Evolutionary conservation across 1,140 invertebrate genomes (phyloP).

Genomic region (Arctopsyche grandis): DNA sequence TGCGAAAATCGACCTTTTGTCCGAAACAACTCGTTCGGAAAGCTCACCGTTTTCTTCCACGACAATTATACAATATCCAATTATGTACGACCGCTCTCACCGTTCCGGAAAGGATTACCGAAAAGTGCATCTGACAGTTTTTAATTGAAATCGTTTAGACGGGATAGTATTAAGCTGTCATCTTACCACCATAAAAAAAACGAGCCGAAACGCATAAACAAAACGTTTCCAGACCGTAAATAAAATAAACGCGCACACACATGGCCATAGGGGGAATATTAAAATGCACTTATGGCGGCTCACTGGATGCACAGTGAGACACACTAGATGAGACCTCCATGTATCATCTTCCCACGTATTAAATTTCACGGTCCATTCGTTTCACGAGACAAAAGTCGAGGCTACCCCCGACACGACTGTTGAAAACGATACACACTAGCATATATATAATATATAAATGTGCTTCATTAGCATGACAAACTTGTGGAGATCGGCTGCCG

Average conservation of each 20-base stretch:
- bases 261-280: neutral
- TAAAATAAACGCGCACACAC: constrained; percentile 3
- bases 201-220: neutral
- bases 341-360: constrained; percentile 36
- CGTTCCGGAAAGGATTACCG: too few relatives aligned
- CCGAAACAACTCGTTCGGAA: neutral
- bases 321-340: too few relatives aligned
- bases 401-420: neutral
- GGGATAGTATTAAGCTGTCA: constrained; percentile 3
- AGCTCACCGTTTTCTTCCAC: neutral
- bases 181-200: neutral
- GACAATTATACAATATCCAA: neutral
- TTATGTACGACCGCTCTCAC: too few relatives aligned
- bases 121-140: neutral
- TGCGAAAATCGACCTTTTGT: constrained; percentile 1
- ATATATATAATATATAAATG: constrained; percentile 12
- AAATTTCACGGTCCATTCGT: constrained; percentile 49
- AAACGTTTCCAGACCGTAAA: neutral
- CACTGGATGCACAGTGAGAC: neutral
- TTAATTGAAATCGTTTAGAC: constrained; percentile 15
- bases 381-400: constrained; percentile 35
- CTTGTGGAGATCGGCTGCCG: constrained; percentile 29
- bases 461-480: constrained; percentile 50
- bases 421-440: constrained; percentile 12
- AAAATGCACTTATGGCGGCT: constrained; percentile 14